These are phyloP conservation scores for Muricea muricata DNA, from an alignment of 92 coral and sea anemone genomes.

Conservation along the genomic window DNA sequence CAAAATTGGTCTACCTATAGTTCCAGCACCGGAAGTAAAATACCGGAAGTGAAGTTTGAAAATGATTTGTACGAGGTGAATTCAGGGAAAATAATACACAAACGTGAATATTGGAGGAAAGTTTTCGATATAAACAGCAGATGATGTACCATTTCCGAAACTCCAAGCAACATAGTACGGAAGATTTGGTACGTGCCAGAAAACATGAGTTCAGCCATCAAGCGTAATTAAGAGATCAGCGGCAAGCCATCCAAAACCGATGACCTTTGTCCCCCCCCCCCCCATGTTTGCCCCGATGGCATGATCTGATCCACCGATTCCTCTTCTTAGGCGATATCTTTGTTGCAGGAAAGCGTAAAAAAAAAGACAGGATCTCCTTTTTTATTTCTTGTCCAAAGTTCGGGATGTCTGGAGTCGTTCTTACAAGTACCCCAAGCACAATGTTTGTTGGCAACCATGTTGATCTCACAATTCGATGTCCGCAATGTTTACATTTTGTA, in stretches of 20 bases:
- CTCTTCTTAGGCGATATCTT: slow-evolving; percentile 60
- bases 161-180: too few species aligned
- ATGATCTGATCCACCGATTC: slow-evolving; percentile 62
- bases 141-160: too few species aligned
- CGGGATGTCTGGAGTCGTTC: slow-evolving; percentile 64
- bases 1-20: not conserved
- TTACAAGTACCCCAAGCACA: slow-evolving; percentile 72
- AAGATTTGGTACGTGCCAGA: too few species aligned
- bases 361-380: slow-evolving; percentile 59
- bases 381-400: slow-evolving; percentile 58
- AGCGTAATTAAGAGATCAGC: too few species aligned
- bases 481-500: not conserved
- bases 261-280: too few species aligned
- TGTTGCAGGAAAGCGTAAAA: slow-evolving; percentile 66
- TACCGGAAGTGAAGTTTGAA: not conserved
- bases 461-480: not conserved
- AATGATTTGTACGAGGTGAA: too few species aligned
- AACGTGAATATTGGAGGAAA: too few species aligned
- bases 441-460: slow-evolving; percentile 62
- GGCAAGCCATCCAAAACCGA: too few species aligned
- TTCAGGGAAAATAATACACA: too few species aligned
- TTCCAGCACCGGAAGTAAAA: not conserved
- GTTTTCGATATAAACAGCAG: too few species aligned
- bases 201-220: too few species aligned
- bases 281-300: slow-evolving; percentile 68